phyloP scores from a whole-genome alignment of 2,797 vertebrate genomes.

The Eupleurogrammus muticus region DNA sequence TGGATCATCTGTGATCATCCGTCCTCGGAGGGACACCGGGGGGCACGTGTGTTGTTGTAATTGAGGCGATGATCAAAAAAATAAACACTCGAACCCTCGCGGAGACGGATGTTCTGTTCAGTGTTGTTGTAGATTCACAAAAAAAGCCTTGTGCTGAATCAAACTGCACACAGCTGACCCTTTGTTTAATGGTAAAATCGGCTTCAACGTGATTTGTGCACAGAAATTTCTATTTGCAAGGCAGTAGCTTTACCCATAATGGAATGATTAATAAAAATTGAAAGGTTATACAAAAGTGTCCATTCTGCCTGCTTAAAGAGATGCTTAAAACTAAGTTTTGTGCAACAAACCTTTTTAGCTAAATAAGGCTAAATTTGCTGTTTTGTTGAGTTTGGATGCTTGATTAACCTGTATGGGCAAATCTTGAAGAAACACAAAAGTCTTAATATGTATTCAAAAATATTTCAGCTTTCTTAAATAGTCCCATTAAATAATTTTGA shows the following conservation, averaged over 20 bases:
- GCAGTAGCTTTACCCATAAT: conserved; percentile 5
- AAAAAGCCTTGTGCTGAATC: neutral
- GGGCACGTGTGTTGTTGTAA: conserved; percentile 13
- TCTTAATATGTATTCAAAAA: neutral
- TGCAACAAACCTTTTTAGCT: neutral
- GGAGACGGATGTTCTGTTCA: conserved; percentile 15
- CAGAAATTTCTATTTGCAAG: conserved; percentile 9
- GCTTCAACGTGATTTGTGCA: neutral
- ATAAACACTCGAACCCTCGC: conserved; percentile 42
- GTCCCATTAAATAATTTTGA: neutral
- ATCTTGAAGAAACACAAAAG: neutral
- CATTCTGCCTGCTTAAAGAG: neutral
- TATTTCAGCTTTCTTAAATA: neutral
- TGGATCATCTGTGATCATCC: conserved; percentile 33
- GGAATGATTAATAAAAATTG: neutral
- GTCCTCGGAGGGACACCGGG: conserved; percentile 14
- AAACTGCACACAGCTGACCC: neutral
- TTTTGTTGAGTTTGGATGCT: neutral
- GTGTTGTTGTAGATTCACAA: conserved; percentile 2
- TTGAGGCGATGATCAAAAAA: conserved; percentile 37
- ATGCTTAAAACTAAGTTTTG: conserved; percentile 1
- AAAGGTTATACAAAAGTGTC: neutral
- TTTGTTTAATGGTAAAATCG: conserved; percentile 5
- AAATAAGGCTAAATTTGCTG: conserved; percentile 9
- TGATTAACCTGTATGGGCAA: neutral